Percentiles rank a stretch among this genome's conserved stretches.
phyloP scores from a whole-genome alignment of 1,140 invertebrate species.

The Pygmarrhopalites habei region DNA sequence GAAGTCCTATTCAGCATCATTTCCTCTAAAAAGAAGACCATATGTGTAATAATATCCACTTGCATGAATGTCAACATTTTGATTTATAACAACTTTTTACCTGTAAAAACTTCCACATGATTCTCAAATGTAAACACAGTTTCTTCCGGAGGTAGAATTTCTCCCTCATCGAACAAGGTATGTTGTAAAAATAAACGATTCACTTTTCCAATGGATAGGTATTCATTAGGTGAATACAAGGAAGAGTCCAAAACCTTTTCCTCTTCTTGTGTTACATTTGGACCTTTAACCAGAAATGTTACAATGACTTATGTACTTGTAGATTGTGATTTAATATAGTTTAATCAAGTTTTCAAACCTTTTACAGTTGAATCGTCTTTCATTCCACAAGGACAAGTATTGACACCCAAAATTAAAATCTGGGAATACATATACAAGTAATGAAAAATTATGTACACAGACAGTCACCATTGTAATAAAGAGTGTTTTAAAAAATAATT shows the following conservation, averaged over 20 bases:
- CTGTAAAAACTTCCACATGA: slow-evolving; percentile 7
- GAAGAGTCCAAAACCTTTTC: background rate
- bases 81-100: background rate
- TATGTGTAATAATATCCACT: background rate
- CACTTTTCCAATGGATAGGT: background rate
- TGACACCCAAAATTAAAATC: background rate
- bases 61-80: background rate
- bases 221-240: background rate
- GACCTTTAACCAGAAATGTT: no score
- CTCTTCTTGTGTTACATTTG: no score
- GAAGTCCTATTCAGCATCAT: slow-evolving; percentile 2
- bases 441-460: no score
- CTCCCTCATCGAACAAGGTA: background rate
- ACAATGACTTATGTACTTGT: no score
- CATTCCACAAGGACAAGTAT: slow-evolving; percentile 7
- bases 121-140: background rate
- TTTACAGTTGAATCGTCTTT: background rate
- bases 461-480: no score
- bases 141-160: background rate
- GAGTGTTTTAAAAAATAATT: no score
- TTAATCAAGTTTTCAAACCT: no score
- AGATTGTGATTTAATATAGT: no score
- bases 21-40: slow-evolving; percentile 6
- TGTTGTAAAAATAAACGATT: background rate
- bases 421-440: no score